Evolutionary conservation across 2,797 vertebrate genomes (phyloP), one percentile per base, ranked within the genome.

Genomic region (Leptoclinus maculatus): DNA sequence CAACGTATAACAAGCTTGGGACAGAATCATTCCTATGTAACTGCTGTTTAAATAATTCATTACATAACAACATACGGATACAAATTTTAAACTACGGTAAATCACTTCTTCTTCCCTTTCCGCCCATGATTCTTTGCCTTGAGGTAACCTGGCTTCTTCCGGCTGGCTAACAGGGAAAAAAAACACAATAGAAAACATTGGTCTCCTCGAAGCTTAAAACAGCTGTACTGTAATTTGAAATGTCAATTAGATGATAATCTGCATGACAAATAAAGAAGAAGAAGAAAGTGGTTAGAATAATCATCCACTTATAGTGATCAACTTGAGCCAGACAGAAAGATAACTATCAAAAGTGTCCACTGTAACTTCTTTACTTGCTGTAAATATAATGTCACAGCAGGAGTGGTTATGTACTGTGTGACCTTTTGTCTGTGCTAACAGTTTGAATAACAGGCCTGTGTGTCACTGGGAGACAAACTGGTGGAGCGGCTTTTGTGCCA

Each of bases 401-500:
- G 19, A 66, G 27, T 3, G 36, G 12, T 53, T 56, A 12, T 21
- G 38, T 23, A 9, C n/a, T 36, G 13, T 36, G 13, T 41, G 58
- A 66, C 27, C 49, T 74, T 60, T 65, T 75, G 57, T 72, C 58
- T 81, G 49, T 43, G 56, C 36, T 54, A 34, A 74, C 69, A 80
- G 68, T 83, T 65, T 74, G 41, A 82, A 65, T 36, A 86, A 83
- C 66, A 76, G 69, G 47, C 29, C 29, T 71, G 58, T 66, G 43
- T 79, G 83, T 82, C 56, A 47, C 17, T 39, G 63, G 57, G 65
- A 67, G 63, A 79, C 56, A 60, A 90, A 92, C 85, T 76, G 84
- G 86, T 82, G 65, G 79, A 86, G 82, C 80, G 70, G 78, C 87
- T 85, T 86, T 66, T 53, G 39, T 62, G 56, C 47, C 67, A 69